Base-by-base conservation (phyloP, 1,140 invertebrate genomes). In the Drosophila nebulosa region DNA sequence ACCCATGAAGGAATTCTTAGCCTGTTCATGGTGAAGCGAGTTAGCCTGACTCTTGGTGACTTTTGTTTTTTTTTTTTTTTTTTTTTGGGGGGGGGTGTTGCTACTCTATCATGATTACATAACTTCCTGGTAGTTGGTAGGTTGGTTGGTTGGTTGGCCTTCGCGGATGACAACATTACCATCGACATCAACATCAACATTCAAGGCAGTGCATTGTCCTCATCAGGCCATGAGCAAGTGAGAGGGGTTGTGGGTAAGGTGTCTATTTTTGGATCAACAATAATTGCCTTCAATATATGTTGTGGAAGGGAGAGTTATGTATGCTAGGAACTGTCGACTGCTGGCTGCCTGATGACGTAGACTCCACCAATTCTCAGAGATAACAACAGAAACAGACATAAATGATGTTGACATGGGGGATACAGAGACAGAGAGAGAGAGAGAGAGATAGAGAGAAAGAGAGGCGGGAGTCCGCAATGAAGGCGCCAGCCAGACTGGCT, bases 141-240 rank as follows among this genome's bases (percentile, higher is more conserved):
- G n/a, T n/a, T n/a, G n/a, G n/a, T n/a, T n/a, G n/a, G n/a, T n/a
- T n/a, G n/a, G n/a, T n/a, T 46, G 16, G 39, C 39, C 39, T 46
- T 46, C 7, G 12, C 64, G n/a, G 46, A 52, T 22, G 18, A 27
- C 42, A 46, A 18, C 55, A 52, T 52, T 55, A 58, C 12, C 24
- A 27, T 21, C 30, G 64, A 30, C 32, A 22, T 53, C 61, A 71
- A 53, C 39, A 22, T 53, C 61, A 71, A 53, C 46, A 66, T 76
- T 86, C 81, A 86, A 85, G 81, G 81, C 78, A 86, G 81, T 86
- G 81, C 81, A 86, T 86, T 86, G 81, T 86, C 81, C 81, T 86
- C 78, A 64, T 69, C 65, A 74, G 79, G 84, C 65, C 74, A 69
- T 64, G 58, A 10, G 30, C 10, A 12, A n/a, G n/a, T n/a, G n/a